Evolutionary conservation across 2,888 invertebrate genomes (phyloP), one percentile per base, ranked within the genome.

Genomic region (Muschampia plurimacula): DNA sequence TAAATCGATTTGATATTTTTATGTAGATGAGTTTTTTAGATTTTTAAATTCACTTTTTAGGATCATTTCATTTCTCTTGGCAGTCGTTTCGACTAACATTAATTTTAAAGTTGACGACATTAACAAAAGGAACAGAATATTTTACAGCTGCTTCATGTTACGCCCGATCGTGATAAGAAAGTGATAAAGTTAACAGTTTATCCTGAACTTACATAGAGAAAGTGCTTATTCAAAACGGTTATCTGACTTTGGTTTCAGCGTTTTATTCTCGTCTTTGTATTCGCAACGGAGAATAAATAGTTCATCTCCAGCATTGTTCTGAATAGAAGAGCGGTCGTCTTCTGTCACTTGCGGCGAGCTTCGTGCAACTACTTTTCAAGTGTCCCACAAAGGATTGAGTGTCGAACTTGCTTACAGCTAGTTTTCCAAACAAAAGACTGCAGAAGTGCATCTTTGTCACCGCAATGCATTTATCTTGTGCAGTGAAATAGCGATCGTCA

Each of bases 381-480:
- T 87, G 87, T 85, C 84, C 89, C 89, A 88, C 91, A 91, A 91
- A 91, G 91, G 87, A 91, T 88, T 88, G 89, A 87, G 89, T 88
- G 89, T 91, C 89, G 86, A 91, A 92, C 89, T 91, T 90, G 89
- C 87, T 89, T 91, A 87, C 88, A 83, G 80, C 81, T 83, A 90
- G 85, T 91, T 88, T 87, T 81, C 81, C 84, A 87, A 87, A 89
- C 86, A 88, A 88, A 89, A 89, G 88, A 83, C 84, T 81, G 85
- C 81, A 82, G 79, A 83, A 89, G 86, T 89, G 86, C 85, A 86
- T 88, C 87, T 89, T 77, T 78, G 78, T 84, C 41, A 4, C 44
- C 57, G 57, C 55, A 64, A 64, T 70, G 70, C 70, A 70, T 64
- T 77, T 78, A 77, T 66, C 66, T 71, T 52, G 49, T 12, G n/a